Evolutionary conservation across 2,888 invertebrate species (phyloP).

Genomic region (Sepiola atlantica): DNA sequence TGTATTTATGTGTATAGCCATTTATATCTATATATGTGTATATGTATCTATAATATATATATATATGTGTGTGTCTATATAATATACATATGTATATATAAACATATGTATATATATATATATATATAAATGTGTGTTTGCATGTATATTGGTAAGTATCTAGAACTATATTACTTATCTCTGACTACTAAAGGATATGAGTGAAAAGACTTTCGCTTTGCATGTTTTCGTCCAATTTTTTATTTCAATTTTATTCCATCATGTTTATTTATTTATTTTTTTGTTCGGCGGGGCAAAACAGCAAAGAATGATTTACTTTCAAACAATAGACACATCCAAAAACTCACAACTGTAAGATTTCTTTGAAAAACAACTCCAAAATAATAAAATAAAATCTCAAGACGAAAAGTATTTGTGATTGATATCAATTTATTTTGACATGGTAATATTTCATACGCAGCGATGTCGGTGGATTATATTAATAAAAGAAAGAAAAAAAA

Average conservation of each 20-base stretch:
- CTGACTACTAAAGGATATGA: background rate
- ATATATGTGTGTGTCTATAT: too few species aligned
- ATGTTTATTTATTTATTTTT: background rate
- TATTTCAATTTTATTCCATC: background rate
- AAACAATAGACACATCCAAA: background rate
- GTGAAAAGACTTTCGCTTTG: background rate
- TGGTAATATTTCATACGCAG: background rate
- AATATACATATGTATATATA: too few species aligned
- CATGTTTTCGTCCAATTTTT: too few species aligned
- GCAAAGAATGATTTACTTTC: background rate
- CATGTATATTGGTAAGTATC: background rate
- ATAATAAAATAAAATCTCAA: background rate
- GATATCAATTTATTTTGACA: constrained; percentile 19
- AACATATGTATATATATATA: too few species aligned
- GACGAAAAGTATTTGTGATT: constrained; percentile 4
- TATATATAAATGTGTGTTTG: too few species aligned
- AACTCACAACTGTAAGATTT: background rate
- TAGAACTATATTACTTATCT: background rate
- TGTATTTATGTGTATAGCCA: too few species aligned
- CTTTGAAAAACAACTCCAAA: background rate
- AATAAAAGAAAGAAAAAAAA: background rate
- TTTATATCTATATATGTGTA: too few species aligned
- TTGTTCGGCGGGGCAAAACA: background rate
- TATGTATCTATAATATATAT: too few species aligned
- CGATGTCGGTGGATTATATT: background rate